These are phyloP conservation scores for Calyptommatus sinebrachiatus DNA, from an alignment of 2,113 vertebrate species.

Conservation along the genomic window DNA sequence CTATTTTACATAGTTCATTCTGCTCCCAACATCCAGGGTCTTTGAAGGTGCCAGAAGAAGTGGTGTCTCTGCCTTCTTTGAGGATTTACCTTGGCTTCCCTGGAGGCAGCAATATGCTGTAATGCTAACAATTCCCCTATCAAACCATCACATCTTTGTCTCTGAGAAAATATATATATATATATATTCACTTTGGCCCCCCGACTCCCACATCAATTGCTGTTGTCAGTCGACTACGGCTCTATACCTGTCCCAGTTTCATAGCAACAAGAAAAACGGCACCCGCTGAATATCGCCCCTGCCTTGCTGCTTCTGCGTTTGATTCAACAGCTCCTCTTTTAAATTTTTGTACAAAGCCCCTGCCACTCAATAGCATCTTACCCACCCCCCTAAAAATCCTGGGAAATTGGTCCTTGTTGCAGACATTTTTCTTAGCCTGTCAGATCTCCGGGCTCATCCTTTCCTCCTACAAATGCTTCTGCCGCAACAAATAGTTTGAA, in stretches of 20 bases:
- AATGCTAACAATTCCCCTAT: background rate
- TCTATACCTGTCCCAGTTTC: background rate
- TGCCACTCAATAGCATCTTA: background rate
- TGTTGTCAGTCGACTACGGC: background rate
- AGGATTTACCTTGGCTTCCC: background rate
- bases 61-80: background rate
- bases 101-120: background rate
- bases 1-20: background rate
- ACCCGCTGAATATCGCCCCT: background rate
- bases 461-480: background rate
- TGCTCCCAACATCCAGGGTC: background rate
- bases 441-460: background rate
- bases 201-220: slow-evolving; percentile 6
- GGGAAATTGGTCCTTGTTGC: background rate
- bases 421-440: background rate
- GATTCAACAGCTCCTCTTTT: background rate
- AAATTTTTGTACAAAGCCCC: background rate
- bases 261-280: background rate
- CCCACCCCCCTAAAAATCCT: background rate
- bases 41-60: background rate
- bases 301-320: background rate
- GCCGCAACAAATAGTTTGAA: background rate
- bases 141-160: background rate
- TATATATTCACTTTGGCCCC: too few species aligned
- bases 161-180: background rate